phyloP scores from a whole-genome alignment of 2,113 vertebrate species.

The Phocoena phocoena region DNA sequence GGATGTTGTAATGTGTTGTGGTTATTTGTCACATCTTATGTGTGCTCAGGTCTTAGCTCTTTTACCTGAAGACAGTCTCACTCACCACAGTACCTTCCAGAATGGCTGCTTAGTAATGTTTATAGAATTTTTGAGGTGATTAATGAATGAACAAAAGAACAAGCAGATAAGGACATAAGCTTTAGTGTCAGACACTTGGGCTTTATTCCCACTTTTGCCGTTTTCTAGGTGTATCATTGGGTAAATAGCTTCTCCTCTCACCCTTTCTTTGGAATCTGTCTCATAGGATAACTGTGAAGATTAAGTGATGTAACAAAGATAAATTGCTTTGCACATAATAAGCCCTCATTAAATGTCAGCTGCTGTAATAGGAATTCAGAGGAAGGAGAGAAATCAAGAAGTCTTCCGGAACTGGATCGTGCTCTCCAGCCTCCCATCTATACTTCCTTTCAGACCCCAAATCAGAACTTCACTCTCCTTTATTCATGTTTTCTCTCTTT shows the following conservation, averaged over 20 bases:
- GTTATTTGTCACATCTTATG: neutral
- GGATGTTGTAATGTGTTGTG: neutral
- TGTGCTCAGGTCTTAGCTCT: neutral
- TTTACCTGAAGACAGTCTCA: neutral
- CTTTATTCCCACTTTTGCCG: neutral
- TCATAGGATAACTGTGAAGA: neutral
- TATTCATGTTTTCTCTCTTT: neutral
- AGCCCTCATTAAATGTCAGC: neutral
- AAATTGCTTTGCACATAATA: neutral
- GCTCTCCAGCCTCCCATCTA: neutral
- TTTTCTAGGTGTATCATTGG: neutral
- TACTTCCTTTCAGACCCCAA: neutral
- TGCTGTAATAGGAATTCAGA: neutral
- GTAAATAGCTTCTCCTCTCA: neutral
- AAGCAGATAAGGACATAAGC: neutral
- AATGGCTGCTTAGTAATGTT: neutral
- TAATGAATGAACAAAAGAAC: neutral
- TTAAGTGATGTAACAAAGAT: neutral
- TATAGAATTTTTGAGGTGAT: neutral
- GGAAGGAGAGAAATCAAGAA: neutral
- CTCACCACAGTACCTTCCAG: neutral
- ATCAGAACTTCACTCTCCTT: neutral
- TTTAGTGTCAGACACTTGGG: neutral
- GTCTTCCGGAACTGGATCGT: neutral
- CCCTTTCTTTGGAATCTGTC: neutral